phyloP scores from a whole-genome alignment of 2,113 vertebrate species.

The Aplodontia rufa region DNA sequence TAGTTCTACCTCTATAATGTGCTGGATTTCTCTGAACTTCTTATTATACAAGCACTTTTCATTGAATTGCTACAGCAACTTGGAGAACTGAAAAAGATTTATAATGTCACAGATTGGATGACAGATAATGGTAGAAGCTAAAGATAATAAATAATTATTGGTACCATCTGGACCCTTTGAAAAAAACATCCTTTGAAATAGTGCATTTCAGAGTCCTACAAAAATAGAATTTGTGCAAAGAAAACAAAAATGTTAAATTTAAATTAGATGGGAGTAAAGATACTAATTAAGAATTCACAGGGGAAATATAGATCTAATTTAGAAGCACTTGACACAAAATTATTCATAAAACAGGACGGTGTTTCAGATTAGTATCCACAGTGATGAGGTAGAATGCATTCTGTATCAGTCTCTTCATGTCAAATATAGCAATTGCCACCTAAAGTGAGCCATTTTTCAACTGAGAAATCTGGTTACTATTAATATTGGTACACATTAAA shows the following conservation, averaged over 20 bases:
- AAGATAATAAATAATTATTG: slow-evolving; percentile 86
- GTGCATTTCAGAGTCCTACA: slow-evolving; percentile 64
- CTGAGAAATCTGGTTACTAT: background rate
- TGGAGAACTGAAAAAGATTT: slow-evolving; percentile 80
- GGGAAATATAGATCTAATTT: slow-evolving; percentile 76
- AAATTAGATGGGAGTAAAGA: slow-evolving; percentile 79
- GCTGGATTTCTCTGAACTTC: slow-evolving; percentile 59
- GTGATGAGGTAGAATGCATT: slow-evolving; percentile 71
- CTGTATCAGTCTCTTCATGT: slow-evolving; percentile 63
- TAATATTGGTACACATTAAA: background rate
- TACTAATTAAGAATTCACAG: slow-evolving; percentile 82
- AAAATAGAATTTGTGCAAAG: slow-evolving; percentile 77
- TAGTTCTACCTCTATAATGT: slow-evolving; percentile 24
- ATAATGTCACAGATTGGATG: slow-evolving; percentile 82
- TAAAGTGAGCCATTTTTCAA: slow-evolving; percentile 20
- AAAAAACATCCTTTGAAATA: slow-evolving; percentile 76
- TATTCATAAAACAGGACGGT: slow-evolving; percentile 82
- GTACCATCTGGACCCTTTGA: slow-evolving; percentile 83
- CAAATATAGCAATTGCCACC: slow-evolving; percentile 26
- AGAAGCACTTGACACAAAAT: slow-evolving; percentile 78
- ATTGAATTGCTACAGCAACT: slow-evolving; percentile 64
- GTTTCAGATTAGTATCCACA: slow-evolving; percentile 79
- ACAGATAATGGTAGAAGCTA: slow-evolving; percentile 81
- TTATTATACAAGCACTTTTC: slow-evolving; percentile 65
- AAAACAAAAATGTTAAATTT: slow-evolving; percentile 83